A percentile compares a stretch with the other conserved stretches of the same genome.
phyloP scores from a whole-genome alignment of 2,113 vertebrate genomes.

The Dryoscopus gambensis region DNA sequence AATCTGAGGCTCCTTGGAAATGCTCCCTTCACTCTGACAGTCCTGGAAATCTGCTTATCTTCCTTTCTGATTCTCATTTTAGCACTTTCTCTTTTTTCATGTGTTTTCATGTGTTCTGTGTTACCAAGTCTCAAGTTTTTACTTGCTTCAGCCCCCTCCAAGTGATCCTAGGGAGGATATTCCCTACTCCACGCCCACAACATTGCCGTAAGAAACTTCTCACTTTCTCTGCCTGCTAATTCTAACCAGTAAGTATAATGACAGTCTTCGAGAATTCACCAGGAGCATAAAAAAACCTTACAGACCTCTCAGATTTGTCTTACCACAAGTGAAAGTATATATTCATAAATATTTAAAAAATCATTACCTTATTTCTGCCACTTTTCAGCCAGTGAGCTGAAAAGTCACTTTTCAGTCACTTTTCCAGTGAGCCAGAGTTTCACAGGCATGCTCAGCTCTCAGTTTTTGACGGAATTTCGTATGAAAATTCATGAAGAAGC shows the following conservation, averaged over 20 bases:
- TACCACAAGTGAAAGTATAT: not conserved
- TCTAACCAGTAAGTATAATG: not conserved
- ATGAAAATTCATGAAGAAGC: not conserved
- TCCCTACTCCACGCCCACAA: not conserved
- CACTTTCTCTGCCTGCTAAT: not conserved
- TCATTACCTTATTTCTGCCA: not conserved
- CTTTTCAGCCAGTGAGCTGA: not conserved
- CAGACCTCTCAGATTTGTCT: not conserved
- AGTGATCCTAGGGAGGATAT: not conserved
- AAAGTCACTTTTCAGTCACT: not conserved
- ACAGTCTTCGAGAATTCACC: not conserved
- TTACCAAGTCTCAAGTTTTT: not conserved
- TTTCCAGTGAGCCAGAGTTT: not conserved
- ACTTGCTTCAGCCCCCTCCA: not conserved
- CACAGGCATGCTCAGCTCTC: not conserved
- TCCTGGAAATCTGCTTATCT: not conserved
- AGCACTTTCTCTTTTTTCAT: not conserved
- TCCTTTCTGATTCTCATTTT: not conserved
- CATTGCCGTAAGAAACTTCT: not conserved
- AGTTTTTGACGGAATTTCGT: not conserved
- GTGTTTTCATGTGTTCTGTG: not conserved
- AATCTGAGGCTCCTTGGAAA: not conserved
- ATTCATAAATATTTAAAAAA: not conserved
- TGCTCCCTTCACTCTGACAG: not conserved
- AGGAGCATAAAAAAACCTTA: not conserved